A percentile compares a stretch with the other conserved stretches of the same genome.
Evolutionary conservation across 2,113 vertebrate genomes (phyloP).

Genomic region (Cochlearius cochlearius): DNA sequence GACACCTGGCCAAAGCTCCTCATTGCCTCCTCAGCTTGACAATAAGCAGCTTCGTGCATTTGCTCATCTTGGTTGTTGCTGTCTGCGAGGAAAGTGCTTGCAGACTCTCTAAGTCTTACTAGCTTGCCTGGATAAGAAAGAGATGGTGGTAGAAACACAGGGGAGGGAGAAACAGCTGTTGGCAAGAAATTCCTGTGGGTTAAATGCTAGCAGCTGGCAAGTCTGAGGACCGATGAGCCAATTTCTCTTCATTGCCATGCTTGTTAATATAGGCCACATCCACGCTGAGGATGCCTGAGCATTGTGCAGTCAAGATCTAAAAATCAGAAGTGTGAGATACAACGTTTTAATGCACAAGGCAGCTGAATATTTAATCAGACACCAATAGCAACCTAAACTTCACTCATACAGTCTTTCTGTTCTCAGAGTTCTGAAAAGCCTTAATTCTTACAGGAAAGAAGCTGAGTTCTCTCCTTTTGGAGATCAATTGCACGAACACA

Average conservation of each 20-base stretch:
- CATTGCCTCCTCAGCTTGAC: neutral
- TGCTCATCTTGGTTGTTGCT: neutral
- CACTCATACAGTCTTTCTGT: neutral
- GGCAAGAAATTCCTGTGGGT: neutral
- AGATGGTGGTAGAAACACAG: neutral
- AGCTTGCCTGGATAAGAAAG: neutral
- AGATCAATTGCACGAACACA: neutral
- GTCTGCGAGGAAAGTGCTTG: neutral
- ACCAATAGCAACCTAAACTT: neutral
- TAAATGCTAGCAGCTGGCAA: neutral
- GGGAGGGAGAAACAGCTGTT: neutral
- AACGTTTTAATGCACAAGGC: neutral
- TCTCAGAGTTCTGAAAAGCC: neutral
- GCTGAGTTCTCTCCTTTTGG: neutral
- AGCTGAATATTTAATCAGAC: neutral
- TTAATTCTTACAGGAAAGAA: neutral
- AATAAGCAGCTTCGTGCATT: neutral
- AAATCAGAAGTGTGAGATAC: neutral
- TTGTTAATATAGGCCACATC: neutral
- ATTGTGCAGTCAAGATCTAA: neutral
- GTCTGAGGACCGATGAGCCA: neutral
- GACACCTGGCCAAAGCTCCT: neutral
- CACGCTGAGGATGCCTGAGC: neutral
- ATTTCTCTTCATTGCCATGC: neutral
- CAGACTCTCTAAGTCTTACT: neutral